Evolutionary conservation across 2,797 vertebrate genomes (phyloP).

Genomic region (Potorous gilbertii): DNA sequence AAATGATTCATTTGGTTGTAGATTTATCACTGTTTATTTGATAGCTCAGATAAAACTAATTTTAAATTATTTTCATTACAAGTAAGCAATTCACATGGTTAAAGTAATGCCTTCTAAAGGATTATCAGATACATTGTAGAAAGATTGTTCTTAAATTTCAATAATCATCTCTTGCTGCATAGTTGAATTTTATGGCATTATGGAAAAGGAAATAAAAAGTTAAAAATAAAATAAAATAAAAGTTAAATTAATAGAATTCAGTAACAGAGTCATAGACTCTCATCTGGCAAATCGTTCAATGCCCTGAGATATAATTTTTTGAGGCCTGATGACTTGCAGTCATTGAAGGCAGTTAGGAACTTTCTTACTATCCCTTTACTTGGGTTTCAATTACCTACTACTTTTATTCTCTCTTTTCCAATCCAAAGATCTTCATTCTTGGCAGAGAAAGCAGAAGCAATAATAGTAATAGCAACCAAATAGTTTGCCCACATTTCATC

Average conservation of each 20-base stretch:
- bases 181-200: neutral
- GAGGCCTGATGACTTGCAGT: neutral
- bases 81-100: slow-evolving; percentile 11
- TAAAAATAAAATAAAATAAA: no score
- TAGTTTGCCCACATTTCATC: neutral
- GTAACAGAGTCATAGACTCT: neutral
- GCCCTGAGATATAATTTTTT: neutral
- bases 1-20: neutral
- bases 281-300: neutral
- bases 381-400: neutral
- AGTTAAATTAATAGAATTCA: neutral
- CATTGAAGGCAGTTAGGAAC: neutral
- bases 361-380: neutral
- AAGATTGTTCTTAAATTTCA: neutral
- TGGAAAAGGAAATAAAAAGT: neutral
- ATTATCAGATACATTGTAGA: neutral
- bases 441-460: neutral
- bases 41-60: slow-evolving; percentile 10
- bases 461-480: neutral
- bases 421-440: neutral
- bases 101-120: slow-evolving; percentile 34
- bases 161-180: neutral
- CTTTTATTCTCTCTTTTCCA: neutral
- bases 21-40: slow-evolving; percentile 48
- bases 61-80: slow-evolving; percentile 38